Percentiles rank a stretch among this genome's conserved stretches.
Conservation (phyloP, 2,797 vertebrate genomes). For the Malurus leucopterus region DNA sequence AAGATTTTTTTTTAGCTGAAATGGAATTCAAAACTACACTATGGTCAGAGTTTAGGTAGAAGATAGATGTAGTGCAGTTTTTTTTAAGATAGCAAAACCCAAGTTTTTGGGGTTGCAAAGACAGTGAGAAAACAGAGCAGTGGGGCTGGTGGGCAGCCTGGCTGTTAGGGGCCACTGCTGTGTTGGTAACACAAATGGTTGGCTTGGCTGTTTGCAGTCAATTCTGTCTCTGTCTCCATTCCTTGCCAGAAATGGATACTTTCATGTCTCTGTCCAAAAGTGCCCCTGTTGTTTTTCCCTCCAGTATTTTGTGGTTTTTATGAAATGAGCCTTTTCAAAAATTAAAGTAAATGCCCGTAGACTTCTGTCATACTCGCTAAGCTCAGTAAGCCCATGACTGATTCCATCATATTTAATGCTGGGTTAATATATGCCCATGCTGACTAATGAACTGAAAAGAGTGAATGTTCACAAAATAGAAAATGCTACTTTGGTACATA, state of each 20-base stretch:
- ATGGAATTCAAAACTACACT: background rate
- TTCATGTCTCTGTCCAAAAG: background rate
- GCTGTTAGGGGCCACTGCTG: background rate
- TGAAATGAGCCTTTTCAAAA: background rate
- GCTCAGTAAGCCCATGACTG: background rate
- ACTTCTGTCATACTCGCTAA: background rate
- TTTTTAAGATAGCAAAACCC: background rate
- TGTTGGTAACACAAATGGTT: background rate
- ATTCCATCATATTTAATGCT: background rate
- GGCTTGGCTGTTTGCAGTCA: background rate
- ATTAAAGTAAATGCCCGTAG: rapidly evolving
- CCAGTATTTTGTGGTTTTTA: background rate
- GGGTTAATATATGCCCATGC: background rate
- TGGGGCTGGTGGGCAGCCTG: background rate
- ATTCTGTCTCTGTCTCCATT: background rate
- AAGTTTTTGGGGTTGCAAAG: rapidly evolving
- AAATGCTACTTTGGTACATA: background rate
- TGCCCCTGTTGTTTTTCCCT: background rate
- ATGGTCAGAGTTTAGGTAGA: background rate
- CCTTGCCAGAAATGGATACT: background rate
- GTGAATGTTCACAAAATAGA: background rate
- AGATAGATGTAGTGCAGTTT: background rate
- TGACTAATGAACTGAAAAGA: background rate
- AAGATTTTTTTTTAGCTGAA: background rate
- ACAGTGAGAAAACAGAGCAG: background rate